Conservation (phyloP, 2,113 vertebrate genomes). For the Petrocephalus zakoni region DNA sequence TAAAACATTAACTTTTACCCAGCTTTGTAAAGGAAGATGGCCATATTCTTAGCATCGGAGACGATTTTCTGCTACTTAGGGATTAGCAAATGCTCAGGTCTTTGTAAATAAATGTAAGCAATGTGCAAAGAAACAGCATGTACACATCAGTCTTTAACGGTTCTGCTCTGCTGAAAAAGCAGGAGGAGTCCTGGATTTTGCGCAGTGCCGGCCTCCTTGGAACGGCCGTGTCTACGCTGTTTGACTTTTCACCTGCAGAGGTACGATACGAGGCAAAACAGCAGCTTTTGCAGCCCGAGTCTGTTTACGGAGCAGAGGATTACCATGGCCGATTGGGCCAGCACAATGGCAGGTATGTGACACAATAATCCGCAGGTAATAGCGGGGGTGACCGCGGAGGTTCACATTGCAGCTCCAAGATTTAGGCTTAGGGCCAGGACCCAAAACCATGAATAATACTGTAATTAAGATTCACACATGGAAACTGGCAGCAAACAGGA, state of each 20-base stretch:
- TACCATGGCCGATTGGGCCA: slow-evolving; percentile 17
- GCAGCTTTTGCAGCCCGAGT: not conserved
- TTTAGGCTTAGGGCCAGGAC: slow-evolving; percentile 10
- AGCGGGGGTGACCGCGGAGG: slow-evolving; percentile 22
- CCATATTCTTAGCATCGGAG: not conserved
- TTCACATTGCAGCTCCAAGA: slow-evolving; percentile 23
- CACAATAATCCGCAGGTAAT: slow-evolving; percentile 26
- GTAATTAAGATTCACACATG: slow-evolving; percentile 31
- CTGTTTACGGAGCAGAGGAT: slow-evolving; percentile 12
- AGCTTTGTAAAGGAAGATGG: not conserved
- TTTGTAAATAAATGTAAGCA: not conserved
- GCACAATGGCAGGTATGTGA: slow-evolving; percentile 33
- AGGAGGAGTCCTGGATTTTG: not conserved
- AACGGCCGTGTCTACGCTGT: not conserved
- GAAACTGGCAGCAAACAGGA: slow-evolving; percentile 24
- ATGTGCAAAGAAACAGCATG: not conserved
- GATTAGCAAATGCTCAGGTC: not conserved
- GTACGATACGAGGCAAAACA: not conserved
- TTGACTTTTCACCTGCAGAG: not conserved
- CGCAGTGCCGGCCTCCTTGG: not conserved
- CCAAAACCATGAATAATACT: slow-evolving; percentile 31
- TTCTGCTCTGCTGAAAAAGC: not conserved
- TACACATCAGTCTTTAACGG: not conserved
- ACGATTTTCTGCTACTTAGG: not conserved
- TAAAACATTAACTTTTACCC: not conserved